A percentile compares a stretch with the other conserved stretches of the same genome.
These are phyloP conservation scores for Oriolus oriolus DNA, from an alignment of 2,113 vertebrate species.

Conservation along the genomic window DNA sequence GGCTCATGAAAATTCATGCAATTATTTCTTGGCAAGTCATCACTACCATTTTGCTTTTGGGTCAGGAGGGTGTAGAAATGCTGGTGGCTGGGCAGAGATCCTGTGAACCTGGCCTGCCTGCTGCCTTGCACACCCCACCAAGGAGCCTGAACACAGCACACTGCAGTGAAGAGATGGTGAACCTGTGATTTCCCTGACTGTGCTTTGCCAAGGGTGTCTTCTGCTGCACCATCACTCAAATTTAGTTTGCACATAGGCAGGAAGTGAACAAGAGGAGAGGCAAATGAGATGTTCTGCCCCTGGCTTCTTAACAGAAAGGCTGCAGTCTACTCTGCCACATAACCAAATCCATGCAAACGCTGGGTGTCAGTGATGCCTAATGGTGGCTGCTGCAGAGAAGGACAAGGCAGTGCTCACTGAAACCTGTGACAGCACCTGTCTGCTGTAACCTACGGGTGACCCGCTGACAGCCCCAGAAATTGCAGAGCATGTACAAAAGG, in stretches of 20 bases:
- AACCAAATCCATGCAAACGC: conserved; percentile 54
- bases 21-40: conserved; percentile 16
- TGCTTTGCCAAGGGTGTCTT: not conserved
- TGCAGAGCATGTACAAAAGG: not conserved
- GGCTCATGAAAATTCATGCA: conserved; percentile 36
- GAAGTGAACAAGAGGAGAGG: not conserved
- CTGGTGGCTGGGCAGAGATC: not conserved
- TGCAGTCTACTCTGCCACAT: not conserved
- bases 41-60: not conserved
- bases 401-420: not conserved
- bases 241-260: conserved; percentile 23
- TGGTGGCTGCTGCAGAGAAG: not conserved
- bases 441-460: not conserved
- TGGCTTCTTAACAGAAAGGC: not conserved
- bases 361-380: not conserved
- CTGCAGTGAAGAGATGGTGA: rapidly evolving
- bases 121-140: not conserved
- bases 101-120: not conserved
- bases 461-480: not conserved
- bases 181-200: not conserved
- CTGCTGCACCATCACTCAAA: not conserved
- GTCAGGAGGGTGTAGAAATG: not conserved
- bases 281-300: conserved; percentile 23
- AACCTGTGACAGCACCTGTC: not conserved
- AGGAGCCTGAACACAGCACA: not conserved